Percentiles rank a stretch among this genome's conserved stretches.
Evolutionary conservation across 1,140 invertebrate species (phyloP).

Genomic region (Sesamia nonagrioides): DNA sequence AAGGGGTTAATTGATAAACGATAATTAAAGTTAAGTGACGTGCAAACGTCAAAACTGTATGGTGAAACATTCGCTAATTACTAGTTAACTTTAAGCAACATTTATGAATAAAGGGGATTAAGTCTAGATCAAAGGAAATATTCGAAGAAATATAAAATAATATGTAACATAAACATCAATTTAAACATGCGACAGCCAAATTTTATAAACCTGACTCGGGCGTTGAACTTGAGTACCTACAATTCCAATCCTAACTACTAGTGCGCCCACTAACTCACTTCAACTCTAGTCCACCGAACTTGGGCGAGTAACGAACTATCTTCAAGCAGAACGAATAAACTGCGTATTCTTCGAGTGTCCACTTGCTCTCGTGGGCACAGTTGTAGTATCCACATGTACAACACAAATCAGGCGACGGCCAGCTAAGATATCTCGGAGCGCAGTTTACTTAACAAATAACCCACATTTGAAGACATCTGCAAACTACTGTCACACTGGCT

Average conservation of each 20-base stretch:
- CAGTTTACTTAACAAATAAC: slow-evolving; percentile 18
- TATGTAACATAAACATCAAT: background rate
- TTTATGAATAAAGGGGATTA: too few relatives aligned
- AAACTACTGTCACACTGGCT: slow-evolving; percentile 15
- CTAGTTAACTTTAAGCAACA: too few relatives aligned
- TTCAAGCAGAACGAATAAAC: slow-evolving; percentile 37
- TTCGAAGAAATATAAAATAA: background rate
- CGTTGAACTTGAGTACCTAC: slow-evolving; percentile 13
- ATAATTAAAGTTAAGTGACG: too few relatives aligned
- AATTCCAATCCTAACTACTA: slow-evolving; percentile 1
- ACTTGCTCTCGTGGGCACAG: background rate
- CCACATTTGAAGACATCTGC: slow-evolving; percentile 27
- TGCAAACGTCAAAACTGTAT: too few relatives aligned
- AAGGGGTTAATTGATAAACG: too few relatives aligned
- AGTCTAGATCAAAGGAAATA: background rate
- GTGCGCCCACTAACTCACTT: slow-evolving; percentile 14
- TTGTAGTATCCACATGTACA: slow-evolving; percentile 34
- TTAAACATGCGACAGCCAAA: background rate
- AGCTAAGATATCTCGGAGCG: background rate
- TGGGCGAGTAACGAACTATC: slow-evolving; percentile 27
- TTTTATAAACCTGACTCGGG: background rate
- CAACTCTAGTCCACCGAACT: slow-evolving; percentile 28
- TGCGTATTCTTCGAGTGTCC: slow-evolving; percentile 40
- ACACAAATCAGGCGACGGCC: slow-evolving; percentile 21
- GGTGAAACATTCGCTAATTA: too few relatives aligned